phyloP scores from a whole-genome alignment of 2,888 invertebrate species.

The Agonopterix alstromeriana region DNA sequence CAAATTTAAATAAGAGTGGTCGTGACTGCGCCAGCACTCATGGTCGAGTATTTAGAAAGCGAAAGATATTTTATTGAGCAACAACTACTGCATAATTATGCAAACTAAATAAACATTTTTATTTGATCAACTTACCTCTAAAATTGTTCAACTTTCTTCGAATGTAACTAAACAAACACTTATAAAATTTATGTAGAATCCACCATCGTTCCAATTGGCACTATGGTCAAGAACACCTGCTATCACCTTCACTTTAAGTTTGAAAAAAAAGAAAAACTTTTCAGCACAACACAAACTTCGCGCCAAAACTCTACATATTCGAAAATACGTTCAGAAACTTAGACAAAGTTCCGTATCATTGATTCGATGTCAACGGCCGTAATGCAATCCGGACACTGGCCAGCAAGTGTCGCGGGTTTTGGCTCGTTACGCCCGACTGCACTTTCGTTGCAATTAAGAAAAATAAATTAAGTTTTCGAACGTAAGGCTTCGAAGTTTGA shows the following conservation, averaged over 20 bases:
- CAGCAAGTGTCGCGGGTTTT: constrained; percentile 47
- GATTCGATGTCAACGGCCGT: constrained; percentile 62
- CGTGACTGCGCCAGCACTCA: constrained; percentile 65
- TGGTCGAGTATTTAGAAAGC: constrained; percentile 70
- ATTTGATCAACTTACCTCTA: constrained; percentile 49
- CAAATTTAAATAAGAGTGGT: constrained; percentile 42
- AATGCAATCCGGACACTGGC: constrained; percentile 62
- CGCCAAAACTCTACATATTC: constrained; percentile 55
- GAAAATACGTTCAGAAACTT: constrained; percentile 32
- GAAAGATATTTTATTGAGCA: constrained; percentile 57
- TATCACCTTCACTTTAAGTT: constrained; percentile 53
- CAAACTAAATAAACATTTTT: constrained; percentile 18
- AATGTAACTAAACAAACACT: constrained; percentile 46
- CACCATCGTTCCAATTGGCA: constrained; percentile 66
- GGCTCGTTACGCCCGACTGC: constrained; percentile 57
- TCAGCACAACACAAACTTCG: constrained; percentile 50
- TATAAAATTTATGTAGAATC: constrained; percentile 56
- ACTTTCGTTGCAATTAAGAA: constrained; percentile 50
- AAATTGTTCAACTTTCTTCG: constrained; percentile 35
- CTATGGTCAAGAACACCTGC: constrained; percentile 49
- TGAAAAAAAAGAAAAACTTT: constrained; percentile 27
- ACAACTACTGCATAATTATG: constrained; percentile 35
- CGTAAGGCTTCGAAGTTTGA: constrained; percentile 46
- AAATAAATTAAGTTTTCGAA: constrained; percentile 39
- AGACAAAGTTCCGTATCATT: constrained; percentile 39